A percentile compares a stretch with the other conserved stretches of the same genome.
Conservation (phyloP, 2,888 invertebrate species). For the Leptopilina drosophilae region DNA sequence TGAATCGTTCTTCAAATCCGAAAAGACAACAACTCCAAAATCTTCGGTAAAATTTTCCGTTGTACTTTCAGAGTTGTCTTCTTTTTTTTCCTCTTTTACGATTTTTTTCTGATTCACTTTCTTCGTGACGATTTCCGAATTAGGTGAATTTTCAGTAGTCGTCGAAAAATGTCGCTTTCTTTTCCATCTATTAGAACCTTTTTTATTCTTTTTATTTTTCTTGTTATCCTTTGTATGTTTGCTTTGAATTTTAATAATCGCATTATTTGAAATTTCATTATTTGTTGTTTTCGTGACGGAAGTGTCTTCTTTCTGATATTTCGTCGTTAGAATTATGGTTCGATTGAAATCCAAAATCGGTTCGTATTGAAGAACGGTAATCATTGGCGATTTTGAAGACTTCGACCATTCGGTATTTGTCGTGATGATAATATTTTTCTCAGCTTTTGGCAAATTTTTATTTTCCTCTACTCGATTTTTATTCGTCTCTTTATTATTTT, state of each 20-base stretch:
- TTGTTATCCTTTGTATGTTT: not conserved
- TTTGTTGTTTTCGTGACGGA: not conserved
- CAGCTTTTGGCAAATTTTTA: not conserved
- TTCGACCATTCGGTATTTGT: not conserved
- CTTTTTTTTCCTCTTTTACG: not conserved
- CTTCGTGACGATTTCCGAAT: not conserved
- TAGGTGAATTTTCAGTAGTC: not conserved
- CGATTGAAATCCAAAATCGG: conserved; percentile 9
- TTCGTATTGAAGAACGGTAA: conserved; percentile 24
- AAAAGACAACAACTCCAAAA: conserved; percentile 16
- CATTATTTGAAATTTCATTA: conserved; percentile 23
- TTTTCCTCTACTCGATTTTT: not conserved
- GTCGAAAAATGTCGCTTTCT: conserved; percentile 19
- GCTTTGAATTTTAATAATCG: conserved; percentile 10
- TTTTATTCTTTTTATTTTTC: not conserved
- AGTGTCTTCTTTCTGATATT: conserved; percentile 18
- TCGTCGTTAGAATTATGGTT: conserved; percentile 6
- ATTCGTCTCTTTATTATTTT: not conserved
- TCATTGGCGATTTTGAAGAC: conserved; percentile 14
- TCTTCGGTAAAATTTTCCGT: not conserved
- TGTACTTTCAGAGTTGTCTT: not conserved
- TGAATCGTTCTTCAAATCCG: not conserved
- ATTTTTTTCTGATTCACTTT: not conserved
- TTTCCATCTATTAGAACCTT: not conserved
- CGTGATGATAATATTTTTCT: conserved; percentile 14